These are phyloP conservation scores for Nixonia krombeini DNA, from an alignment of 1,140 invertebrate species.

Conservation along the genomic window DNA sequence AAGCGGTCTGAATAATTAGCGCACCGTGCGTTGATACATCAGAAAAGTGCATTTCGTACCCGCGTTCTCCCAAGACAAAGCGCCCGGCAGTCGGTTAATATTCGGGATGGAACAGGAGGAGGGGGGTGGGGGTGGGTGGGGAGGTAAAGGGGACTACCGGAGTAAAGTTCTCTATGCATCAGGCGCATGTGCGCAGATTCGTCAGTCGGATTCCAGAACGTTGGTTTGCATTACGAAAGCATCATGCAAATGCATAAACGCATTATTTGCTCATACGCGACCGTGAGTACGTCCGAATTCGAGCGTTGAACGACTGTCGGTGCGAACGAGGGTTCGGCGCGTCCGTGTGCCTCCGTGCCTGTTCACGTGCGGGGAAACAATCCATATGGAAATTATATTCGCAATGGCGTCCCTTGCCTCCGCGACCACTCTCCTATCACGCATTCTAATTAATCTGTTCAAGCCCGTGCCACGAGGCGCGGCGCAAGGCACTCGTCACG, in stretches of 20 bases:
- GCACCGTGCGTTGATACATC: neutral
- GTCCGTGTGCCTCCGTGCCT: neutral
- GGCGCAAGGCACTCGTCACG: neutral
- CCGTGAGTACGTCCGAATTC: constrained; percentile 41
- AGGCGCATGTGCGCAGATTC: constrained; percentile 23
- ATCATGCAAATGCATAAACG: constrained; percentile 60
- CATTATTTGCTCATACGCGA: constrained; percentile 56
- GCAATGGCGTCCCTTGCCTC: constrained; percentile 22
- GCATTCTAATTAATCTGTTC: constrained; percentile 3
- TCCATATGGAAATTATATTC: constrained; percentile 43
- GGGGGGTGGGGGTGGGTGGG: no score
- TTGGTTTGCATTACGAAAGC: constrained; percentile 46
- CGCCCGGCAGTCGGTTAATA: neutral
- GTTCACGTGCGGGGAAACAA: constrained; percentile 35
- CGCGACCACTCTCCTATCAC: constrained; percentile 3
- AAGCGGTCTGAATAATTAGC: no score
- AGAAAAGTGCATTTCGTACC: neutral
- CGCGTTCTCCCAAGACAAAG: neutral
- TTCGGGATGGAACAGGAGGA: no score
- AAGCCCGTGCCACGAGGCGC: constrained; percentile 2
- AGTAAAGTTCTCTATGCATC: constrained; percentile 15
- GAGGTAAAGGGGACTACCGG: neutral
- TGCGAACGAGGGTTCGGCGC: neutral
- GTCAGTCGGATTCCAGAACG: constrained; percentile 11
- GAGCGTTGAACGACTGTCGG: constrained; percentile 6